phyloP scores from a whole-genome alignment of 2,113 vertebrate genomes.

The Pavo muticus region DNA sequence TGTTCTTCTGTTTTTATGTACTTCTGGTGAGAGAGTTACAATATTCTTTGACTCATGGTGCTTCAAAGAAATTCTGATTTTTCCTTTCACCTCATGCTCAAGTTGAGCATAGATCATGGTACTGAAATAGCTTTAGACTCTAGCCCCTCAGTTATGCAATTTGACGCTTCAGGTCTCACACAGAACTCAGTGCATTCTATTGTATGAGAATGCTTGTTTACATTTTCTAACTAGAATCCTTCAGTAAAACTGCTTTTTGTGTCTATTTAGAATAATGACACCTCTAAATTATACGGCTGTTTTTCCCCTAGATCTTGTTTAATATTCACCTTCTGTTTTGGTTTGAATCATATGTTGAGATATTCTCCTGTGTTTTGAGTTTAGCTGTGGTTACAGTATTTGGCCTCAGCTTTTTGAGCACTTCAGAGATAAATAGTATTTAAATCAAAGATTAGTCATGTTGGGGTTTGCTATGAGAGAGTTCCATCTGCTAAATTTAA shows the following conservation, averaged over 20 bases:
- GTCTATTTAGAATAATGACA: neutral
- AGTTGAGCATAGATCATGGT: neutral
- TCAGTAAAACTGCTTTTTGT: neutral
- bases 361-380: slow-evolving; percentile 37
- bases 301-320: neutral
- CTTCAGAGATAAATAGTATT: neutral
- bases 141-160: neutral
- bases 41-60: neutral
- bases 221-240: neutral
- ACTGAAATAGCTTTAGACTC: neutral
- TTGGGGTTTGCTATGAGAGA: neutral
- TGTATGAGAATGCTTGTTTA: neutral
- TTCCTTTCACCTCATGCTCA: neutral
- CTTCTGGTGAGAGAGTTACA: neutral
- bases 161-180: neutral
- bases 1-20: neutral
- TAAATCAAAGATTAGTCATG: slow-evolving; percentile 35
- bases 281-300: neutral
- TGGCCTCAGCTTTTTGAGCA: slow-evolving; percentile 29
- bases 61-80: neutral
- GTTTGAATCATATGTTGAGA: neutral
- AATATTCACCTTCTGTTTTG: neutral
- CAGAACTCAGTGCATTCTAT: neutral
- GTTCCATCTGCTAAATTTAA: slow-evolving; percentile 29
- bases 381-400: slow-evolving; percentile 35